These are phyloP conservation scores for Altica lythri DNA, from an alignment of 2,888 invertebrate species.

Conservation along the genomic window DNA sequence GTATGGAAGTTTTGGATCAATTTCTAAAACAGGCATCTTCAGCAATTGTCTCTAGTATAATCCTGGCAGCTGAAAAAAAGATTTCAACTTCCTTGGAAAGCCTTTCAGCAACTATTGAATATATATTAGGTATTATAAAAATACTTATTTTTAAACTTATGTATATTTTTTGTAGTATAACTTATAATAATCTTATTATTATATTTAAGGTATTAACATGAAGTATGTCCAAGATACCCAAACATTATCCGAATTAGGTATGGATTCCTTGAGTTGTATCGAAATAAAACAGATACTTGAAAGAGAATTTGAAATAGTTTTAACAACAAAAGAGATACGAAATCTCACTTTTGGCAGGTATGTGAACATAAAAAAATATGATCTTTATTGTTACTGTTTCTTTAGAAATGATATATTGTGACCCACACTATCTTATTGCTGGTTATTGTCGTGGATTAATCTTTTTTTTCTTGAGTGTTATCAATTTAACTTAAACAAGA, in stretches of 20 bases:
- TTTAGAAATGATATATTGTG: no score
- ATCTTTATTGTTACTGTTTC: no score
- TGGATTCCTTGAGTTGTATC: slow-evolving; percentile 97
- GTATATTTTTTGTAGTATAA: background rate
- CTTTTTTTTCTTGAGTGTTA: no score
- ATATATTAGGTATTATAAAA: slow-evolving; percentile 67
- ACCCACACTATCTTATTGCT: no score
- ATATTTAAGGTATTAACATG: slow-evolving; percentile 45
- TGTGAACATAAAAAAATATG: no score
- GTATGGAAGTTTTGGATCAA: slow-evolving; percentile 66
- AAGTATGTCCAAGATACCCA: slow-evolving; percentile 68
- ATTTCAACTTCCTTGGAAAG: slow-evolving; percentile 66
- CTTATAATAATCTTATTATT: background rate
- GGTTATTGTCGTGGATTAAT: no score
- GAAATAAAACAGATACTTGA: slow-evolving; percentile 94
- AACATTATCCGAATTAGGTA: slow-evolving; percentile 86
- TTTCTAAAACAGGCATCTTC: slow-evolving; percentile 68
- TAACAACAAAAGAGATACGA: slow-evolving; percentile 85
- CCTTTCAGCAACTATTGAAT: slow-evolving; percentile 67
- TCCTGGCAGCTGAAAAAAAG: slow-evolving; percentile 84
- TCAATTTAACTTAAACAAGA: no score
- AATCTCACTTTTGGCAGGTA: slow-evolving; percentile 75
- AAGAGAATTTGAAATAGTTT: slow-evolving; percentile 83
- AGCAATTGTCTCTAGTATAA: slow-evolving; percentile 79
- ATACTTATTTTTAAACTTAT: slow-evolving; percentile 52